phyloP scores from a whole-genome alignment of 30 jellyfish, hydroid and myxozoan genomes.

The Catostylus mosaicus region DNA sequence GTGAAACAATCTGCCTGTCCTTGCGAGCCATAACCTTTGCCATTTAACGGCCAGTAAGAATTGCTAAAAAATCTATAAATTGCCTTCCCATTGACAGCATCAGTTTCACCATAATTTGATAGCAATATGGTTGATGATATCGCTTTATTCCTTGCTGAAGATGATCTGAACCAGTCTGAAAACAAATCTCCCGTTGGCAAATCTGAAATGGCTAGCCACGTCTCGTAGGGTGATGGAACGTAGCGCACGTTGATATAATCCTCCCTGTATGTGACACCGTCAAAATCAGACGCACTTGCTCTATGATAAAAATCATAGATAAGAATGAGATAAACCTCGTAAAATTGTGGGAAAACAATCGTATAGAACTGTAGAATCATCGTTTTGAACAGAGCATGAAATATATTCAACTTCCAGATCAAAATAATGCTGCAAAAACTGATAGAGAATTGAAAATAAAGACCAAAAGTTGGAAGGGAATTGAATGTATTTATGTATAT shows the following conservation, averaged over 20 bases:
- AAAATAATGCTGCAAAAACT: no score
- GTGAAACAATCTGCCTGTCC: slow-evolving; percentile 77
- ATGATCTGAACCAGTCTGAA: slow-evolving; percentile 83
- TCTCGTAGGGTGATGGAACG: slow-evolving; percentile 81
- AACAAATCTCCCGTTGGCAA: slow-evolving; percentile 65
- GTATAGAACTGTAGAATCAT: no score
- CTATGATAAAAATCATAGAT: slow-evolving; percentile 6
- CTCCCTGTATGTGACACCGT: slow-evolving; percentile 56
- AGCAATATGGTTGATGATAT: slow-evolving; percentile 35
- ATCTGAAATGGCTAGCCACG: slow-evolving; percentile 84
- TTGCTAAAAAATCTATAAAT: slow-evolving; percentile 58
- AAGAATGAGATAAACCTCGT: no score
- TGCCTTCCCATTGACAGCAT: slow-evolving; percentile 63
- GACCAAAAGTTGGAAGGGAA: no score
- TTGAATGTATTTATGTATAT: no score
- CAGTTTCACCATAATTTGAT: slow-evolving; percentile 66
- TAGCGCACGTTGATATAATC: slow-evolving; percentile 59
- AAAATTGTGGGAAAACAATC: no score
- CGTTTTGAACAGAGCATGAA: no score
- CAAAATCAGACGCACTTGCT: slow-evolving; percentile 76
- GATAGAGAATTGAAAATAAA: no score
- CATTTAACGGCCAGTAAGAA: slow-evolving; percentile 80
- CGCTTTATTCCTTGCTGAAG: slow-evolving; percentile 62
- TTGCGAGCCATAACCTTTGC: slow-evolving; percentile 77
- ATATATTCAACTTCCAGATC: no score